Base-by-base conservation (phyloP, 2,113 vertebrate species). In the Osmerus mordax region DNA sequence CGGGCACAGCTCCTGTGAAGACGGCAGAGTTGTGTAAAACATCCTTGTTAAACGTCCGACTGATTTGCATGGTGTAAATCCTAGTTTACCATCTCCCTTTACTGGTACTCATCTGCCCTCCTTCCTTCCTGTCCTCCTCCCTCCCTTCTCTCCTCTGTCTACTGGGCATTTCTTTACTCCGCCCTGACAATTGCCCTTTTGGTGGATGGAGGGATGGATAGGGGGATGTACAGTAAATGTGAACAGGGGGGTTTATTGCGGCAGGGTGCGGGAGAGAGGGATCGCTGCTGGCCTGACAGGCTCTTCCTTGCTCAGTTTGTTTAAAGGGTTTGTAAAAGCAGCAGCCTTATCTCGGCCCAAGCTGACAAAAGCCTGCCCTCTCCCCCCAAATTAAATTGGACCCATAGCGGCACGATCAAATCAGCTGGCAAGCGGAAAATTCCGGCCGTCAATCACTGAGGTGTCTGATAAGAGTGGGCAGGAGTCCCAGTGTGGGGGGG, bases 251-350 rank as follows among this genome's bases (percentile, higher is more conserved):
- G 82, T 83, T 82, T 83, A 77, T 82, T 73, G 75, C 55, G 67
- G 53, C 55, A 3, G 47, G 19, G 56, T 60, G 67, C 67, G 70
- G 54, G 23, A 32, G 61, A 65, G 70, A 56, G 77, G 41, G 75
- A 80, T 78, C 88, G 85, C 86, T 88, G 88, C 86, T 88, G 87
- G 79, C 79, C 88, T 90, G 91, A 91, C 90, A 91, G 86, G 81
- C 81, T 83, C 84, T 89, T 86, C 75, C 87, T 80, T 78, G 86
- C 84, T 87, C 82, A 79, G 86, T 91, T 91, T 90, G 88, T 91
- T 90, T 92, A 92, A 92, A 92, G 85, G 88, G 86, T 91, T 91
- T 93, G 91, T 91, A 91, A 93, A 92, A 91, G 87, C 89, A 86
- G 83, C 78, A 87, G 83, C 86, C 91, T 92, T 91, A 92, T 93